These are phyloP conservation scores for Sternarchorhynchus goeldii DNA, from an alignment of 2,797 vertebrate genomes.

Conservation along the genomic window DNA sequence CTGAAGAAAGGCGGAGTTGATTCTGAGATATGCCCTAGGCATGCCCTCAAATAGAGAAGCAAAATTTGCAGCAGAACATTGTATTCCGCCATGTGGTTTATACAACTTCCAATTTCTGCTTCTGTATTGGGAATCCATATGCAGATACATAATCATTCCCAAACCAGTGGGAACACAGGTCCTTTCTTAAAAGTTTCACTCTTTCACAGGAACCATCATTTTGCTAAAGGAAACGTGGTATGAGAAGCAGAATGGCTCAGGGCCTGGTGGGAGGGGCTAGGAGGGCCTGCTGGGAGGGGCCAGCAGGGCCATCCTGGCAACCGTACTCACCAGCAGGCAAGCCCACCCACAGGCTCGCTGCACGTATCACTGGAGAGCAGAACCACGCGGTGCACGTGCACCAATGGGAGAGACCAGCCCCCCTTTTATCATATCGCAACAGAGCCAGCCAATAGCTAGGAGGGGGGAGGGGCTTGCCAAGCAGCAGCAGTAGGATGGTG, in stretches of 20 bases:
- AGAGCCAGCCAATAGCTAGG: slow-evolving; percentile 15
- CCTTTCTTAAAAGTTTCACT: too few species aligned
- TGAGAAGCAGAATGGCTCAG: neutral
- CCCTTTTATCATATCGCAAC: slow-evolving; percentile 38
- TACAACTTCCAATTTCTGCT: too few species aligned
- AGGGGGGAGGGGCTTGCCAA: slow-evolving; percentile 23
- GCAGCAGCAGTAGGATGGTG: neutral
- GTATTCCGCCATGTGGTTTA: too few species aligned
- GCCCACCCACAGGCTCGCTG: slow-evolving; percentile 60
- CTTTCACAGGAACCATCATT: too few species aligned
- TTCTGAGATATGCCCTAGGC: too few species aligned
- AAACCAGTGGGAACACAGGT: too few species aligned
- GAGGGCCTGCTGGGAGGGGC: neutral
- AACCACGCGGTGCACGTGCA: slow-evolving; percentile 61
- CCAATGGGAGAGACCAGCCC: slow-evolving; percentile 55
- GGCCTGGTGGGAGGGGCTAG: neutral
- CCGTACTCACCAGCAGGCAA: slow-evolving; percentile 50
- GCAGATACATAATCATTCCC: too few species aligned
- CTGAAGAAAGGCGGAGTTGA: too few species aligned
- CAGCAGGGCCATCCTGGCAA: neutral
- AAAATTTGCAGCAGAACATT: too few species aligned
- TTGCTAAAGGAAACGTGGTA: too few species aligned
- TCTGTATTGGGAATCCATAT: too few species aligned
- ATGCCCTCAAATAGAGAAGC: too few species aligned
- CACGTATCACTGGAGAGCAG: slow-evolving; percentile 59